These are phyloP conservation scores for Plebejus melissa DNA, from an alignment of 2,888 invertebrate genomes.

Conservation along the genomic window DNA sequence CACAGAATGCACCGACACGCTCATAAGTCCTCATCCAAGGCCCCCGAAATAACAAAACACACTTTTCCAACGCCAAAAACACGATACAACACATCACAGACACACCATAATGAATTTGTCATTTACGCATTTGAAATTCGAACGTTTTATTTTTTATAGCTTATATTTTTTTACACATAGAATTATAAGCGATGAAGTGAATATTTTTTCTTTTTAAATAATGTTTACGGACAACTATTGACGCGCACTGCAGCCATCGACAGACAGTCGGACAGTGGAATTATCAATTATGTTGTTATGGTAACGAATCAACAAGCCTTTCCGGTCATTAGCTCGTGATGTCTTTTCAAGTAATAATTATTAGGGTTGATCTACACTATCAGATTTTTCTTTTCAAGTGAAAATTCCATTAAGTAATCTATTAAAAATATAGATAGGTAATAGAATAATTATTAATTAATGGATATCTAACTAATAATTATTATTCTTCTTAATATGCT, in stretches of 20 bases:
- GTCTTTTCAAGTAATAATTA: conserved; percentile 23
- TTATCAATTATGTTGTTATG: conserved; percentile 50
- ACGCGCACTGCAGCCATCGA: conserved; percentile 11
- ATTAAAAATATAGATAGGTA: too few relatives aligned
- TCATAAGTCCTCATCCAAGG: conserved; percentile 46
- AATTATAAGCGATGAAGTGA: background rate
- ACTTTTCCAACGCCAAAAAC: conserved; percentile 52
- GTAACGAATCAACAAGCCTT: conserved; percentile 49
- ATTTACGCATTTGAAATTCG: background rate
- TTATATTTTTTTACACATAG: background rate
- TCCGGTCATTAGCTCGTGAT: conserved; percentile 43
- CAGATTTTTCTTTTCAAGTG: background rate
- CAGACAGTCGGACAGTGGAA: conserved; percentile 31
- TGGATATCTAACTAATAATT: too few relatives aligned
- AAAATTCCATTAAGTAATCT: too few relatives aligned
- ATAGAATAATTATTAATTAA: too few relatives aligned
- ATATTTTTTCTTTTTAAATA: background rate
- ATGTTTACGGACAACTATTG: background rate
- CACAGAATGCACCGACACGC: conserved; percentile 62
- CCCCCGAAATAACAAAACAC: conserved; percentile 43
- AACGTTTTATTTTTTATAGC: background rate
- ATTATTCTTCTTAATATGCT: too few relatives aligned
- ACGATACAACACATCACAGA: conserved; percentile 58
- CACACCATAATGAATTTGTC: conserved; percentile 12
- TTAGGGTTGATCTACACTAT: conserved; percentile 24